Base-by-base conservation (phyloP, 2,113 vertebrate genomes). In the Passerina amoena region DNA sequence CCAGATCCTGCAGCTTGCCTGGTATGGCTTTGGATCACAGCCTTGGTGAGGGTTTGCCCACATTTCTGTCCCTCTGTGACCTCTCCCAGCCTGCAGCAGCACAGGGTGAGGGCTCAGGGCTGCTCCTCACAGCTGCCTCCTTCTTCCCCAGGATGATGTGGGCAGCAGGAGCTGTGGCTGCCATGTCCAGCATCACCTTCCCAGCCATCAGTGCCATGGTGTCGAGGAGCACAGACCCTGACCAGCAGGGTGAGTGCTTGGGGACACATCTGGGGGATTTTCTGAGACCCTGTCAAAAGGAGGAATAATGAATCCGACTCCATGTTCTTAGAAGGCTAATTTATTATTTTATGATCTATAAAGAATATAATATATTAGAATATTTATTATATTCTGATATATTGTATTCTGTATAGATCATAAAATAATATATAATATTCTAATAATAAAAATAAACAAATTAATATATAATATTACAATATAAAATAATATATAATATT, bases 151-250 rank as follows among this genome's bases (percentile, higher is more conserved):
- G 99, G 99, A 99, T 99, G 99, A 99, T 99, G 98, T 99, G 98
- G 99, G 99, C 98, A 37, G 99, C 99, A 21, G 99, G 99, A 82
- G 98, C 99, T 0, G 98, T 99, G 60, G 98, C 98, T 56, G 99
- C 99, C 92, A 99, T 99, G 99, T 99, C 99, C 70, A 99, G 98
- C 96, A 99, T 99, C 97, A 99, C 98, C 16, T 99, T 99, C 96
- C 99, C 98, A 5, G 99, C 98, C 60, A 98, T 99, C 96, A 99
- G 98, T 95, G 98, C 98, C 95, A 98, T 99, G 31, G 98, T 99
- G 89, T 99, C 98, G 15, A 97, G 98, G 81, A 99, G 99, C 4
- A 98, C 98, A 0, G 99, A 99, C 77, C 98, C 99, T 0, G 99
- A 99, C 96, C 99, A 99, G 82, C 99, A 99, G 94, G 99, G 99